Evolutionary conservation across 2,113 vertebrate genomes (phyloP).

Genomic region (Sinosuthora webbiana): DNA sequence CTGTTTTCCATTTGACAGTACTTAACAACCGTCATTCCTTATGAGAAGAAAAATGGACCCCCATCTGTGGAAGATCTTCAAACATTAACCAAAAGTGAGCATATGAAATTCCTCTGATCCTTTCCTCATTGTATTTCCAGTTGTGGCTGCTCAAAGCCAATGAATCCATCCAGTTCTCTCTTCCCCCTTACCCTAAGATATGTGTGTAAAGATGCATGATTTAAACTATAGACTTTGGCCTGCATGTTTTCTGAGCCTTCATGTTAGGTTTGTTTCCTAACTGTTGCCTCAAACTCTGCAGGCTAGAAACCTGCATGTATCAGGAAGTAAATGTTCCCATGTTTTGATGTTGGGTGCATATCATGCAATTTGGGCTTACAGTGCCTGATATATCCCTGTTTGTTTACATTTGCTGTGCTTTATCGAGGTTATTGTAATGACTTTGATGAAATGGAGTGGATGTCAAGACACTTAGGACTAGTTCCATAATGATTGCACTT

Average conservation of each 20-base stretch:
- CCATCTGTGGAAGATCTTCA: constrained; percentile 95
- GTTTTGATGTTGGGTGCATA: background rate
- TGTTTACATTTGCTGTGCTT: background rate
- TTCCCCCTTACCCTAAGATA: background rate
- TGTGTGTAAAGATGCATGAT: background rate
- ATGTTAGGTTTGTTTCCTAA: background rate
- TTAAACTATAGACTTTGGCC: background rate
- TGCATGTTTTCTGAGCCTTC: background rate
- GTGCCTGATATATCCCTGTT: background rate
- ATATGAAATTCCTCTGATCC: background rate
- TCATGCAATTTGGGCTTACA: background rate
- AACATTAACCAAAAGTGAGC: constrained; percentile 96
- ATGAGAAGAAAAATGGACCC: constrained; percentile 89
- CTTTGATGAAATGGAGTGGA: background rate
- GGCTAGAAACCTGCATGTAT: background rate
- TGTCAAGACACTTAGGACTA: background rate
- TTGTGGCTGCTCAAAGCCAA: background rate
- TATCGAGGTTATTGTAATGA: background rate
- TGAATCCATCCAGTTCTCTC: background rate
- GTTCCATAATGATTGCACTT: background rate
- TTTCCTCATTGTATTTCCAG: background rate
- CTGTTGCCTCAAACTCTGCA: background rate
- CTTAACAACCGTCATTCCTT: constrained; percentile 97
- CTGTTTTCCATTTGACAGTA: constrained; percentile 80
- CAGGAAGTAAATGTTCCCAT: background rate